These are phyloP conservation scores for Malurus cyaneus DNA, from an alignment of 2,113 vertebrate genomes.

Conservation along the genomic window DNA sequence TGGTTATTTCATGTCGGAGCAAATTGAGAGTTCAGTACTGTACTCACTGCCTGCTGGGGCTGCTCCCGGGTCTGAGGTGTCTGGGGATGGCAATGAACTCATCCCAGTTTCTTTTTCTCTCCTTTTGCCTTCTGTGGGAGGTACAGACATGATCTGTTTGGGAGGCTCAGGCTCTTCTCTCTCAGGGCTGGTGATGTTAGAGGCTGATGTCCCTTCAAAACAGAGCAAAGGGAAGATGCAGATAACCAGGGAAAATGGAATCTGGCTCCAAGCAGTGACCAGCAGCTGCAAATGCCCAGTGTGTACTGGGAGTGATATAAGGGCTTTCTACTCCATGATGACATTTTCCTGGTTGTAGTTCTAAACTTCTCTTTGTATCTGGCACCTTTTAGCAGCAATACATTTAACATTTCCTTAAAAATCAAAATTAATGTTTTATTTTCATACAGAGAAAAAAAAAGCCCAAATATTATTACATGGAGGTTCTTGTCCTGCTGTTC, in stretches of 20 bases:
- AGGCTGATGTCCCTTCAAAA: conserved; percentile 60
- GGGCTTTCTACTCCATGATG: neutral
- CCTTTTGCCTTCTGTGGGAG: neutral
- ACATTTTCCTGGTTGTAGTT: neutral
- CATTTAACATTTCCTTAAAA: neutral
- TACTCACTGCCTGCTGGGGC: neutral
- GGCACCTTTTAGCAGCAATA: neutral
- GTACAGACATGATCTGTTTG: neutral
- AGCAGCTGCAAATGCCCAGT: neutral
- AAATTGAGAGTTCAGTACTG: neutral
- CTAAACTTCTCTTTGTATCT: neutral
- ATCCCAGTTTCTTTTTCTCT: neutral
- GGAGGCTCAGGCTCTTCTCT: neutral
- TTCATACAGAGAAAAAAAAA: neutral
- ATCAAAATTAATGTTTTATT: neutral
- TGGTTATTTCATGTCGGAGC: neutral
- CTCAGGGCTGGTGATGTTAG: neutral
- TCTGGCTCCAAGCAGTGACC: neutral
- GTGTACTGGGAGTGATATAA: neutral
- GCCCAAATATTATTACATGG: neutral
- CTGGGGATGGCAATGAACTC: neutral
- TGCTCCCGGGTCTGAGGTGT: neutral
- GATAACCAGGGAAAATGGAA: neutral
- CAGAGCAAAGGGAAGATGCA: neutral
- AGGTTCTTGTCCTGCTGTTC: neutral